Evolutionary conservation across 2,797 vertebrate species (phyloP), one percentile per base, ranked within the genome.

Genomic region (Zalophus californianus): DNA sequence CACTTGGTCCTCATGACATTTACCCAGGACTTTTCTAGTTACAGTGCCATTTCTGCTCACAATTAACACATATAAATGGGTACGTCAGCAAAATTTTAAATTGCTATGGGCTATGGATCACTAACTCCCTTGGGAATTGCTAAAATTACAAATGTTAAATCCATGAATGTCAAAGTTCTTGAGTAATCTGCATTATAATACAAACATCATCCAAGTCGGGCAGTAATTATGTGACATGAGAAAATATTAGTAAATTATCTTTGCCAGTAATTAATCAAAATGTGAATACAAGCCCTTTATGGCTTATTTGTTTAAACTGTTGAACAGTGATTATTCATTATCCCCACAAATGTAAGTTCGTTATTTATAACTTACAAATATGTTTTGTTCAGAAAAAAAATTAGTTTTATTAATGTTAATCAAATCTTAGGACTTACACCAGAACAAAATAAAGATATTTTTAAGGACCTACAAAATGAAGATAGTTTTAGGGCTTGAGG

Each of bases 51-150:
- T 87, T 95, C 27, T 62, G 38, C 27, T 92, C 10, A 95, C n/a
- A 94, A 84, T 92, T 91, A 93, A 41, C 38, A 90, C 5, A 94
- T 18, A 82, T 29, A 92, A 60, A 92, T 85, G 78, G n/a, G 15
- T 50, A 78, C 11, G 29, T 95, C 52, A 82, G 88, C 38, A 97
- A 92, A 77, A 92, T 95, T 92, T 94, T 86, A 83, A 93, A 54
- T 86, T 44, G 16, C 68, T 79, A 7, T 60, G 78, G 14, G 44
- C 5, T 25, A 50, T 70, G 77, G 88, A 90, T 93, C 84, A 50
- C 35, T 38, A 41, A 7, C 21, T 73, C 35, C 27, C 38, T 91
- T 78, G 7, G 54, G 41, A 95, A 89, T 25, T 95, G 68, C 84
- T 92, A 50, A 86, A 94, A 60, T 92, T 75, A 48, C n/a, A 90